A percentile compares a stretch with the other conserved stretches of the same genome.
These are phyloP conservation scores for Glossophaga mutica DNA, from an alignment of 2,797 vertebrate species.

Conservation along the genomic window DNA sequence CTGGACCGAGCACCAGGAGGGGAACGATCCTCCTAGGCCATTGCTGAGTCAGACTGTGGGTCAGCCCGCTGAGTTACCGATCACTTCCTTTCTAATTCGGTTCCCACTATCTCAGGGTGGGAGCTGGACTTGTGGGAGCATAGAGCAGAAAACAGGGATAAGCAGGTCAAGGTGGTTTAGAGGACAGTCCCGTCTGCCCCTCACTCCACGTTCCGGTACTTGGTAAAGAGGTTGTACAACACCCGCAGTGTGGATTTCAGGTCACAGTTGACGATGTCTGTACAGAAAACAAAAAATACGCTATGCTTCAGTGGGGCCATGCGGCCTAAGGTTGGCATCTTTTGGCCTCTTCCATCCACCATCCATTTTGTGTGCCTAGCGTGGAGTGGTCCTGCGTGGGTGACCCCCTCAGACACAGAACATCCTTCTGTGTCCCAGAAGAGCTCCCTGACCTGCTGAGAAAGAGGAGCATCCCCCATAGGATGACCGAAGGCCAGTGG, in stretches of 20 bases:
- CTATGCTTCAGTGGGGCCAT: not conserved
- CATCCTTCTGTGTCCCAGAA: not conserved
- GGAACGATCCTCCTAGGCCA: not conserved
- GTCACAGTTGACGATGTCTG: slow-evolving; percentile 98
- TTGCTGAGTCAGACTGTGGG: not conserved
- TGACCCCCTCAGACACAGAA: not conserved
- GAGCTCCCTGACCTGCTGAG: not conserved
- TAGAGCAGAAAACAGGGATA: slow-evolving; percentile 54
- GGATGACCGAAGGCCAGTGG: not conserved
- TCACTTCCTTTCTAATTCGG: slow-evolving; percentile 43
- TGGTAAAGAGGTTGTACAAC: slow-evolving; percentile 97
- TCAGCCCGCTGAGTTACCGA: slow-evolving; percentile 21
- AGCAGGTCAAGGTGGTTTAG: slow-evolving; percentile 37
- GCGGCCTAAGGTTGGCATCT: not conserved
- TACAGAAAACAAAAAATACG: slow-evolving; percentile 54
- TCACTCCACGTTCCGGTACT: slow-evolving; percentile 95
- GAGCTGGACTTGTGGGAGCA: slow-evolving; percentile 47
- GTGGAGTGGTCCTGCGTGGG: not conserved
- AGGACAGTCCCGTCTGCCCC: slow-evolving; percentile 36
- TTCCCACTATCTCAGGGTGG: slow-evolving; percentile 19
- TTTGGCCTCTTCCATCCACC: not conserved
- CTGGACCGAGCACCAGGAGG: not conserved
- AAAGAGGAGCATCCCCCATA: not conserved
- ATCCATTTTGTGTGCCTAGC: not conserved
- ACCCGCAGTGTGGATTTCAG: slow-evolving; percentile 96